These are phyloP conservation scores for Oligia latruncula DNA, from an alignment of 2,888 invertebrate genomes.

Conservation along the genomic window DNA sequence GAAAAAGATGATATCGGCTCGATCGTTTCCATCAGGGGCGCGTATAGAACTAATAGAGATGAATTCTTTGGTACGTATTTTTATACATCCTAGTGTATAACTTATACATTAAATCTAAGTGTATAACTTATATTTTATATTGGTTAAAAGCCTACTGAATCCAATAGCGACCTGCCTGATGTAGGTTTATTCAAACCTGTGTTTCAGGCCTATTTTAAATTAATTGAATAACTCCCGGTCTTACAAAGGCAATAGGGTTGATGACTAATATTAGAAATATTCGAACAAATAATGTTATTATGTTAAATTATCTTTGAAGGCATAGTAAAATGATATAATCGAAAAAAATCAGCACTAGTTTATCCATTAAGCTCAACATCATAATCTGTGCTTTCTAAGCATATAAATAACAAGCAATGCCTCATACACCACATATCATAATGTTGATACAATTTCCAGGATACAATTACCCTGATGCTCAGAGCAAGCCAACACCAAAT, in stretches of 20 bases:
- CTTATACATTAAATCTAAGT: too few species aligned
- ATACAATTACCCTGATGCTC: constrained; percentile 66
- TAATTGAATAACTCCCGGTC: background rate
- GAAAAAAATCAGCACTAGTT: too few species aligned
- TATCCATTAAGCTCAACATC: background rate
- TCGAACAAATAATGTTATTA: too few species aligned
- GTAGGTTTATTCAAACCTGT: too few species aligned
- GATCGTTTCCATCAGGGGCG: constrained; percentile 75
- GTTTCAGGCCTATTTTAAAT: background rate
- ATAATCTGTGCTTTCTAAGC: background rate
- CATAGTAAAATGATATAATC: too few species aligned
- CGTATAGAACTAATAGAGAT: constrained; percentile 80
- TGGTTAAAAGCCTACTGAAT: too few species aligned
- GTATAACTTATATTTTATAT: too few species aligned
- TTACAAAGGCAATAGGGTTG: too few species aligned
- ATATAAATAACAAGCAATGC: background rate
- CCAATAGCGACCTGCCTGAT: too few species aligned
- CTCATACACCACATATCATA: background rate
- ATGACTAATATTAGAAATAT: too few species aligned
- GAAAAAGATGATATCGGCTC: constrained; percentile 69
- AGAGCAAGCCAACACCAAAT: constrained; percentile 75
- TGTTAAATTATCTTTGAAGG: too few species aligned
- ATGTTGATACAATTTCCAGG: constrained; percentile 67
- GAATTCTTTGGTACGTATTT: constrained; percentile 79
- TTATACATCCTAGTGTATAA: background rate